A percentile compares a stretch with the other conserved stretches of the same genome.
Conservation (phyloP, 2,888 invertebrate genomes). For the Cataglyphis cursor region DNA sequence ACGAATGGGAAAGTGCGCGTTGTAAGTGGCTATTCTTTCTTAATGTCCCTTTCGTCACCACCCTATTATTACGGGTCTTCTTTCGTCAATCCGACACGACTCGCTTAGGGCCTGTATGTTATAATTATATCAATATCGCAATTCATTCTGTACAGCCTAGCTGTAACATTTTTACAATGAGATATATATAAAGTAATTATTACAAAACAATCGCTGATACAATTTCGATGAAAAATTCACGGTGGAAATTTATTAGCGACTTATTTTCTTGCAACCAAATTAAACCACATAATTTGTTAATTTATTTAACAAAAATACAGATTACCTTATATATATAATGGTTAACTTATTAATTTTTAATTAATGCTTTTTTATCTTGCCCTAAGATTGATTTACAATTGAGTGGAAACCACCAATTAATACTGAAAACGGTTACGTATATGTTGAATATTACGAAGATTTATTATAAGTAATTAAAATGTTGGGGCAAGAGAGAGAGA, state of each 20-base stretch:
- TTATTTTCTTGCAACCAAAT: background rate
- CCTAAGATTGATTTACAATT: background rate
- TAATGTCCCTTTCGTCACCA: slow-evolving; percentile 80
- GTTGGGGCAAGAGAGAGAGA: too few relatives aligned
- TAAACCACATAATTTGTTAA: background rate
- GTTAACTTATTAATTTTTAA: background rate
- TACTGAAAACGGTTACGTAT: background rate
- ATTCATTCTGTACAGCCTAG: slow-evolving; percentile 65
- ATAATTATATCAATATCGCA: slow-evolving; percentile 78
- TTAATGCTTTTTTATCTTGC: background rate
- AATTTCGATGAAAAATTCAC: background rate
- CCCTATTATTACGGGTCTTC: slow-evolving; percentile 77
- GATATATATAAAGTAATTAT: background rate
- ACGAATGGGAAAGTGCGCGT: slow-evolving; percentile 93
- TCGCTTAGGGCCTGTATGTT: slow-evolving; percentile 66
- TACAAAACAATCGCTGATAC: background rate
- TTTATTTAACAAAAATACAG: background rate
- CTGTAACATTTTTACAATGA: slow-evolving; percentile 39
- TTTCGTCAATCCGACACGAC: slow-evolving; percentile 77
- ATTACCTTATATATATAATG: background rate
- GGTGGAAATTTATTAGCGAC: background rate
- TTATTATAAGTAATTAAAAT: slow-evolving; percentile 36
- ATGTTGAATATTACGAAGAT: background rate
- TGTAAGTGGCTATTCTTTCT: slow-evolving; percentile 89
- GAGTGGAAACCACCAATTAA: background rate